Percentiles rank a stretch among this genome's conserved stretches.
These are phyloP conservation scores for Brachypteracias leptosomus DNA, from an alignment of 2,113 vertebrate genomes.

Conservation along the genomic window DNA sequence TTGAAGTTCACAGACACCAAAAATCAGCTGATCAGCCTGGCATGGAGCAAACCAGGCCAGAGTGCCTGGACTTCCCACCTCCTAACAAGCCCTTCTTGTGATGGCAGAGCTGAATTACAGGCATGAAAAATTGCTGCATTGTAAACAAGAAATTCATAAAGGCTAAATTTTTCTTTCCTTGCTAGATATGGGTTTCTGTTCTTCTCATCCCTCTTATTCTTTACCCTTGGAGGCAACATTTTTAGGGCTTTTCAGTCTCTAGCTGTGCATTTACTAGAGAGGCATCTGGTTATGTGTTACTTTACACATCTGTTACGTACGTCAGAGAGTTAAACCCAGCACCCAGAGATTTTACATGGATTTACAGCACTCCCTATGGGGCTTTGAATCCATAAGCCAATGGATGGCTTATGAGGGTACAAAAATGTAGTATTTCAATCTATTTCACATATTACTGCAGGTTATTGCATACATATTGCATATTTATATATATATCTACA, in stretches of 20 bases:
- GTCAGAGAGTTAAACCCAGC: slow-evolving; percentile 19
- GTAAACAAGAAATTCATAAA: not conserved
- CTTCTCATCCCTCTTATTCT: not conserved
- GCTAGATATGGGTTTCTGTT: not conserved
- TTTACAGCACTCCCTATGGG: slow-evolving; percentile 10
- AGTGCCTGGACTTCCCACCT: not conserved
- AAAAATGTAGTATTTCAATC: slow-evolving; percentile 46
- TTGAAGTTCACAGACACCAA: not conserved
- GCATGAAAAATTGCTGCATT: not conserved
- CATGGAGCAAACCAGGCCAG: not conserved
- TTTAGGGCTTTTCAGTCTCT: not conserved
- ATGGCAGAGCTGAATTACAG: not conserved
- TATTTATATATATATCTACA: not conserved
- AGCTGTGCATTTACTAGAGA: not conserved
- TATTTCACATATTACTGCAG: not conserved
- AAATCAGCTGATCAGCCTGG: not conserved
- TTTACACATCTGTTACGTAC: not conserved
- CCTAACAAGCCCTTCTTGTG: not conserved
- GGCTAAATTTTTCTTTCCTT: not conserved
- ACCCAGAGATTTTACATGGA: not conserved
- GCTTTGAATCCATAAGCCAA: slow-evolving; percentile 27
- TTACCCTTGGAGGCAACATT: not conserved
- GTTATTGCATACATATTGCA: not conserved
- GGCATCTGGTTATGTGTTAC: not conserved
- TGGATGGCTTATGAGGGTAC: slow-evolving; percentile 22